Evolutionary conservation across 1,140 invertebrate genomes (phyloP).

Genomic region (Drosophila bocki): DNA sequence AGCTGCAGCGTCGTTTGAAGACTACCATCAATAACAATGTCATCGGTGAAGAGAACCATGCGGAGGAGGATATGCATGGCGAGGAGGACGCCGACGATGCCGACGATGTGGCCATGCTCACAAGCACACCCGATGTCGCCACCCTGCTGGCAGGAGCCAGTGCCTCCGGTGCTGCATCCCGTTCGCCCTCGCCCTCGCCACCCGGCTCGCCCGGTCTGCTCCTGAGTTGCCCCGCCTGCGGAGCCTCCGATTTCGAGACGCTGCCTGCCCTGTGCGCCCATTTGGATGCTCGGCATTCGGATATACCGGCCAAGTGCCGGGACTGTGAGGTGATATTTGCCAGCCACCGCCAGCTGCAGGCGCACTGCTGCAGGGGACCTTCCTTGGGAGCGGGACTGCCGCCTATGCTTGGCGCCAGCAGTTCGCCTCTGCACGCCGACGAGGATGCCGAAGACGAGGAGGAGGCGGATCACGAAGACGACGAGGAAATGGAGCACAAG

Average conservation of each 20-base stretch:
- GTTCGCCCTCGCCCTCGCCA: slow-evolving; percentile 25
- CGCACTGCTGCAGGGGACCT: slow-evolving; percentile 85
- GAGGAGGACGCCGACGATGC: slow-evolving; percentile 21
- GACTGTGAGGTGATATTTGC: slow-evolving; percentile 90
- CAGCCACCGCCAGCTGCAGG: slow-evolving; percentile 89
- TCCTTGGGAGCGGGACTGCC: slow-evolving; percentile 14
- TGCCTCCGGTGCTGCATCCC: slow-evolving; percentile 45
- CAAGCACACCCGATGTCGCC: slow-evolving; percentile 70
- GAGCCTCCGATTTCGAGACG: slow-evolving; percentile 87
- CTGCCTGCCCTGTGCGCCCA: slow-evolving; percentile 88
- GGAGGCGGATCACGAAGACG: slow-evolving; percentile 25
- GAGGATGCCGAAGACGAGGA: slow-evolving; percentile 33
- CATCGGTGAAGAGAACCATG: slow-evolving; percentile 41
- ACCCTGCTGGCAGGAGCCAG: slow-evolving; percentile 49
- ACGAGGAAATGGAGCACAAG: slow-evolving; percentile 63
- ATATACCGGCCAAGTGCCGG: slow-evolving; percentile 89
- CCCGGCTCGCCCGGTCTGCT: slow-evolving; percentile 5
- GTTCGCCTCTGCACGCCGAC: slow-evolving; percentile 48
- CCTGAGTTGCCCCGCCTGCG: slow-evolving; percentile 87
- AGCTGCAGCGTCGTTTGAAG: slow-evolving; percentile 57
- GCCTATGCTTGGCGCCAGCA: slow-evolving; percentile 55
- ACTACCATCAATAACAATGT: slow-evolving; percentile 72
- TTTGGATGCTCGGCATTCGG: slow-evolving; percentile 90
- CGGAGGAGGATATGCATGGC: slow-evolving; percentile 1
- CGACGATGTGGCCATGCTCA: slow-evolving; percentile 50